A percentile compares a stretch with the other conserved stretches of the same genome.
These are phyloP conservation scores for Alloscopus bannaensis DNA, from an alignment of 2,888 invertebrate species.

Conservation along the genomic window DNA sequence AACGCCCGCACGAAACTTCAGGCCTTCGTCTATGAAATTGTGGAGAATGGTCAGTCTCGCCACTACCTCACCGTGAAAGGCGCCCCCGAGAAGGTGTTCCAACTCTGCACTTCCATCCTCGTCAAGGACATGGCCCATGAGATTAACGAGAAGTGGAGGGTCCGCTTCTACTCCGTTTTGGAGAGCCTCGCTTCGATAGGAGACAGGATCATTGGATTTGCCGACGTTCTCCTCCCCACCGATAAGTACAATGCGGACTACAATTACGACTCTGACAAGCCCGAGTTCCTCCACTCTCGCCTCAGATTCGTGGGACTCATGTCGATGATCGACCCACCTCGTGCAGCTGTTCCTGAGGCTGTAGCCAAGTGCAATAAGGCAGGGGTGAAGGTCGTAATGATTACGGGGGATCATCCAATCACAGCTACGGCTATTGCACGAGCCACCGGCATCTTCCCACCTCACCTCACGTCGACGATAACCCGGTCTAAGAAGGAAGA, in stretches of 20 bases:
- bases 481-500: slow-evolving; percentile 10
- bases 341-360: slow-evolving; percentile 46
- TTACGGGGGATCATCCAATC: slow-evolving; percentile 59
- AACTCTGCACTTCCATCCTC: slow-evolving; percentile 53
- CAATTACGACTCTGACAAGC: slow-evolving; percentile 53
- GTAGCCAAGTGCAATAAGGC: slow-evolving; percentile 49
- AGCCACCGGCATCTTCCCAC: slow-evolving; percentile 52
- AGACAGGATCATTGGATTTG: slow-evolving; percentile 66
- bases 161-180: slow-evolving; percentile 39
- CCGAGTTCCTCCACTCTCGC: slow-evolving; percentile 52
- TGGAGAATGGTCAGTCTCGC: slow-evolving; percentile 26
- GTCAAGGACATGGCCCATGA: slow-evolving; percentile 47
- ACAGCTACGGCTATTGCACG: slow-evolving; percentile 60
- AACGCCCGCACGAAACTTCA: slow-evolving; percentile 70
- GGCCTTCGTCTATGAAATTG: slow-evolving; percentile 67
- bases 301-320: slow-evolving; percentile 60
- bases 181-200: slow-evolving; percentile 56
- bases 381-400: slow-evolving; percentile 53
- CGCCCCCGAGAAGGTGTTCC: slow-evolving; percentile 63
- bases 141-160: slow-evolving; percentile 46
- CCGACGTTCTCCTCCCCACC: slow-evolving; percentile 56
- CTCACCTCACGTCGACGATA: neutral
- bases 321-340: slow-evolving; percentile 63
- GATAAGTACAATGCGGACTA: slow-evolving; percentile 54
- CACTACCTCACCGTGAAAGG: slow-evolving; percentile 58